Conservation (phyloP, 2,888 invertebrate species). For the Notodonta ziczac region DNA sequence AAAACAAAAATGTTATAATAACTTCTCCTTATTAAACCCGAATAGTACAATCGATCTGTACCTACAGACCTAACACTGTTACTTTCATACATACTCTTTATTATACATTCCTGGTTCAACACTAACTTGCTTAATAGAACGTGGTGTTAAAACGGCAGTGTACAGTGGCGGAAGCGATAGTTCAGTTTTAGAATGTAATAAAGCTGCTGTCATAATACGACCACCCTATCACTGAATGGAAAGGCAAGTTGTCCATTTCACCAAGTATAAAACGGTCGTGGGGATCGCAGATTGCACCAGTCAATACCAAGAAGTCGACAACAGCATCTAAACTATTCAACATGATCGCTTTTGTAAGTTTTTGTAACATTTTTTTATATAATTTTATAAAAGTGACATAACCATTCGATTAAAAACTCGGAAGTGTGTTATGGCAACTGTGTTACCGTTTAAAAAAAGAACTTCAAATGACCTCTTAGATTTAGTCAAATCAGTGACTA, state of each 20-base stretch:
- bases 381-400: slow-evolving; percentile 24
- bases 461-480: not conserved
- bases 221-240: slow-evolving; percentile 78
- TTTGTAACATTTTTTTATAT: slow-evolving; percentile 26
- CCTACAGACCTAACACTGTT: slow-evolving; percentile 20
- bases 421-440: slow-evolving; percentile 15
- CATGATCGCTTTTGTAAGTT: slow-evolving; percentile 83
- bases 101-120: slow-evolving; percentile 41
- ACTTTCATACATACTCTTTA: slow-evolving; percentile 9
- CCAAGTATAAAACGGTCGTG: slow-evolving; percentile 77
- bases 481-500: not conserved
- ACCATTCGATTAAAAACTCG: slow-evolving; percentile 1
- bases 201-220: slow-evolving; percentile 40
- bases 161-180: slow-evolving; percentile 9
- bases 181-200: slow-evolving; percentile 8
- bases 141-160: slow-evolving; percentile 37
- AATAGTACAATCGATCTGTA: slow-evolving; percentile 54
- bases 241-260: slow-evolving; percentile 77
- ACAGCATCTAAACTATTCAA: slow-evolving; percentile 68
- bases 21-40: slow-evolving; percentile 32
- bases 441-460: slow-evolving; percentile 12
- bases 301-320: slow-evolving; percentile 69
- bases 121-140: accelerated
- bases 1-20: slow-evolving; percentile 56
- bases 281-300: slow-evolving; percentile 68